Evolutionary conservation across 2,888 invertebrate species (phyloP), one percentile per base, ranked within the genome.

Genomic region (Diloba caeruleocephala): DNA sequence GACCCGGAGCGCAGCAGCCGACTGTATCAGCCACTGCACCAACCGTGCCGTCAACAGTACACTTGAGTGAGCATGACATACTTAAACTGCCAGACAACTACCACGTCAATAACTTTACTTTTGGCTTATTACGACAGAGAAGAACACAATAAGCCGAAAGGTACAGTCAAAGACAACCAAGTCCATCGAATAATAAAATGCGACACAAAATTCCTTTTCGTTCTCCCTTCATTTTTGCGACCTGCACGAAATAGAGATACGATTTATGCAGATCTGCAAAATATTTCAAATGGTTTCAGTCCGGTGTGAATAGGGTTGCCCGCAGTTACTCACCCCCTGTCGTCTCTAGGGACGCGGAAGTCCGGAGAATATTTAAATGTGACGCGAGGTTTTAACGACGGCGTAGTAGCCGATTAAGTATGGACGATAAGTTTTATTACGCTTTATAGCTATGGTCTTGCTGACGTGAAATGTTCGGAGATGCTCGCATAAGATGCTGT

Each of bases 261-360:
- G 56, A 67, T 59, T 59, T 67, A 67, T 67, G 59, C 55, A 67
- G 46, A 36, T 33, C 15, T 13, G 48, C 29, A 43, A 58, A 67
- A 67, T 63, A 67, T 62, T 67, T 55, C 59, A 67, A 26, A 34
- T n/a, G 5, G 19, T 31, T 45, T 12, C 48, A 23, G 51, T 59
- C 37, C 51, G 41, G 46, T 33, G 46, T 19, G 23, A 38, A 29
- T 38, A 52, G 44, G 32, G 34, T 31, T 45, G 43, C 25, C 21
- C 6, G 19, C 6, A 19, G 9, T 21, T 36, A 9, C 2, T 13
- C 5, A 5, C 17, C 9, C n/a, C n/a, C 17, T n/a, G 21, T 3
- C 12, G 6, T 8, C 37, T 13, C 14, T 13, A n/a, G 9, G 3
- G 13, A 26, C 9, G 14, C 15, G 3, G 13, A 26, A 7, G 14